Evolutionary conservation across 2,113 vertebrate species (phyloP), one percentile per base, ranked within the genome.

Genomic region (Tachysurus vachellii): DNA sequence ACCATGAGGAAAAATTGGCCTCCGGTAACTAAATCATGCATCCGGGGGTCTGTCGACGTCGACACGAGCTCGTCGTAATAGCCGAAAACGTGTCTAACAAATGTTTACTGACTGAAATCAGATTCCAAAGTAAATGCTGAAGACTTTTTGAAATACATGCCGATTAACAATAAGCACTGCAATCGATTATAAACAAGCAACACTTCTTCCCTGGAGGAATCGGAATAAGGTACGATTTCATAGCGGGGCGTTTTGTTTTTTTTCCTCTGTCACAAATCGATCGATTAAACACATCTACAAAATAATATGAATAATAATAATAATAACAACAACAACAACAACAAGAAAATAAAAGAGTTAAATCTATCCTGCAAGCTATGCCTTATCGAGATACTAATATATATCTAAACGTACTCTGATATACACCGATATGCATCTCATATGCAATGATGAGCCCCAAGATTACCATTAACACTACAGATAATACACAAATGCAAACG

Each of bases 401-500:
- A 80, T 79, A 56, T 57, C 94, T 82, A 96, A 93, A 93, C 95
- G 95, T 95, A 95, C 94, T 95, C 93, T 94, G 96, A 97, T 94
- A 96, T 96, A 96, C 94, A 96, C 94, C 93, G 94, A 95, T 96
- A 97, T 93, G 94, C 95, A 95, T 96, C 96, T 90, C 89, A 96
- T 97, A 97, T 96, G 96, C 94, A 96, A 96, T 94, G 94, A 96
- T 95, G 96, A 98, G 95, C 96, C 96, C 96, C 95, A 92, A 89
- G 94, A 93, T 95, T 93, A 96, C 96, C 94, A 83, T 42, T 83
- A 87, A 81, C 85, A 81, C 73, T 66, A 94, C 93, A 95, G 95
- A 96, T 97, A 96, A 97, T 99, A 98, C 98, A 99, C 97, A 97
- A 96, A 97, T 95, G 95, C 96, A 87, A 84, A 88, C 47, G 95